Evolutionary conservation across 2,797 vertebrate species (phyloP), one percentile per base, ranked within the genome.

Genomic region (Benthosema pterotum): DNA sequence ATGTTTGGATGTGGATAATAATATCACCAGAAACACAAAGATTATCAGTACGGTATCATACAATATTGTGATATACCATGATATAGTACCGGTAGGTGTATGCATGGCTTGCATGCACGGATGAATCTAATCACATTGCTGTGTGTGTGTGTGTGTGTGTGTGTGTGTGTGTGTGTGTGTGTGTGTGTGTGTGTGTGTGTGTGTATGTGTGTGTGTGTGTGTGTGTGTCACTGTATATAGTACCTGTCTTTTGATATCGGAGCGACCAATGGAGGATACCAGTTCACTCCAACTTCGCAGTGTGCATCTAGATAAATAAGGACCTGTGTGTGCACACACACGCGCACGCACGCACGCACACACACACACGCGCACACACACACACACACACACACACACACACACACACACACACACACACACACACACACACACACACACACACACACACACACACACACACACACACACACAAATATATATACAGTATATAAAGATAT

Each of bases 181-280:
- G 7, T n/a, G n/a, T n/a, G n/a, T n/a, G n/a, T n/a, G n/a, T n/a
- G 42, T 55, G 17, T 25, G 5, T 25, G 25, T 5, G 5, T 25
- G 25, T 5, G 5, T 25, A 25, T 25, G 28, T 8, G 7, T 28
- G 32, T 2, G 7, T 11, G 0, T 0, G 1, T 38, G 32, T 38
- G 11, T 38, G 9, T 7, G 19, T 8, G 9, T 6, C 1, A 9
- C 5, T 38, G 32, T 38, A 38, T 32, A 32, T 8, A 38, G 5
- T 96, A 99, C 98, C 98, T 97, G 95, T 99, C 97, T 84, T 95
- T 93, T 82, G 98, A 94, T 88, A 99, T 99, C 45, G 98, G 98
- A 69, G 96, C 95, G 82, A 99, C 89, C 75, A 99, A 91, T 42
- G 98, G 93, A n/a, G 96, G 88, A 60, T 99, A 99, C 98, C 97